These are phyloP conservation scores for Clarias fuscus DNA, from an alignment of 2,797 vertebrate species.

Conservation along the genomic window DNA sequence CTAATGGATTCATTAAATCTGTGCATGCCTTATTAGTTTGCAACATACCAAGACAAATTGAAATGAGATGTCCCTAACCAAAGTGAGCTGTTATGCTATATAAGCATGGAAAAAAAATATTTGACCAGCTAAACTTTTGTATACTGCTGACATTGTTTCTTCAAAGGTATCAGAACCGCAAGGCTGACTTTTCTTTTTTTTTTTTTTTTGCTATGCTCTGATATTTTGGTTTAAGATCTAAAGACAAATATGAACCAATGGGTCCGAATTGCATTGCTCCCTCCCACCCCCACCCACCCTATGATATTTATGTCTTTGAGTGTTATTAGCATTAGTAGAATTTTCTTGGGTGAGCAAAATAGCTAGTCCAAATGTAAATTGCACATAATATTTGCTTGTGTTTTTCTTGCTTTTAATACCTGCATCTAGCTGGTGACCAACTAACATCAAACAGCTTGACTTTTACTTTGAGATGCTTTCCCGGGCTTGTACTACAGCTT, in stretches of 20 bases:
- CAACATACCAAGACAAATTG: slow-evolving; percentile 2
- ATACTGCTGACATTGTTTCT: too few species aligned
- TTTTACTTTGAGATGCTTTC: not conserved
- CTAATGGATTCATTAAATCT: slow-evolving; percentile 17
- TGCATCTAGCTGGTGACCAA: not conserved
- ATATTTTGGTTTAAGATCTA: not conserved
- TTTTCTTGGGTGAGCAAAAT: not conserved
- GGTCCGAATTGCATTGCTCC: not conserved
- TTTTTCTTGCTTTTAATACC: not conserved
- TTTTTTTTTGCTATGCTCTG: not conserved
- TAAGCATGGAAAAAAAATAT: not conserved
- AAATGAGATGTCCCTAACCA: slow-evolving; percentile 22
- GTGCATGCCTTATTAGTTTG: not conserved
- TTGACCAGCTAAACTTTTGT: too few species aligned
- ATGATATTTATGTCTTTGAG: too few species aligned
- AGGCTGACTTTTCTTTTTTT: not conserved
- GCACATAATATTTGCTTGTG: not conserved
- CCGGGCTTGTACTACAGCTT: not conserved
- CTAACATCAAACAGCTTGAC: not conserved
- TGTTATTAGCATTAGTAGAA: too few species aligned
- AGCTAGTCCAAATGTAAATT: not conserved
- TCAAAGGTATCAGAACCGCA: not conserved
- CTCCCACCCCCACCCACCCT: too few species aligned
- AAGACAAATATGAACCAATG: not conserved
- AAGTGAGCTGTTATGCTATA: slow-evolving; percentile 11